These are phyloP conservation scores for Paralichthys olivaceus DNA, from an alignment of 2,113 vertebrate genomes.

Conservation along the genomic window DNA sequence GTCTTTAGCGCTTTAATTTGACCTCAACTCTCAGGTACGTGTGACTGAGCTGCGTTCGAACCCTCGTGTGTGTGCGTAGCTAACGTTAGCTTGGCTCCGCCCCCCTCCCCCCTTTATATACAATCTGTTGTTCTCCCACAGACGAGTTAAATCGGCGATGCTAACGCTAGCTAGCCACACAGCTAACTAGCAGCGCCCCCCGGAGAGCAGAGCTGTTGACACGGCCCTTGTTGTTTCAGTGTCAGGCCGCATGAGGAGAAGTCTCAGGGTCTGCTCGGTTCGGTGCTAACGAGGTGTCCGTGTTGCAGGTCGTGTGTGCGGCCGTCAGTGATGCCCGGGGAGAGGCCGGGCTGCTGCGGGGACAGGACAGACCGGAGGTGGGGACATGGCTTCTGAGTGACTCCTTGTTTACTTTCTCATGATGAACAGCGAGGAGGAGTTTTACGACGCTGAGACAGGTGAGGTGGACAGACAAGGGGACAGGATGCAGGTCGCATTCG, in stretches of 20 bases:
- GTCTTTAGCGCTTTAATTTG: slow-evolving; percentile 15
- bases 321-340: slow-evolving; percentile 61
- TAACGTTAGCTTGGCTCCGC: neutral
- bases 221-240: neutral
- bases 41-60: neutral
- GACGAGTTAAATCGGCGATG: slow-evolving; percentile 30
- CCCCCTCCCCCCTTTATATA: no score
- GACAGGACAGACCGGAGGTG: slow-evolving; percentile 50
- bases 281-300: slow-evolving; percentile 25
- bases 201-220: neutral
- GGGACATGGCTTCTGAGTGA: slow-evolving; percentile 77
- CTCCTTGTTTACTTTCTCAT: slow-evolving; percentile 59
- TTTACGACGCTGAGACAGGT: slow-evolving; percentile 98
- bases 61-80: neutral
- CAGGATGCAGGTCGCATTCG: no score
- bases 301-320: slow-evolving; percentile 54
- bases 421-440: slow-evolving; percentile 98
- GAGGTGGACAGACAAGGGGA: slow-evolving; percentile 21
- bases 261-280: neutral
- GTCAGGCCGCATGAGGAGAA: no score
- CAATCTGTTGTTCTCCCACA: neutral
- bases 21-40: slow-evolving; percentile 61
- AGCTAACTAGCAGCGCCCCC: slow-evolving; percentile 29
- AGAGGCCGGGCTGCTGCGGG: slow-evolving; percentile 38
- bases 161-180: slow-evolving; percentile 48